Base-by-base conservation (phyloP, 1,140 invertebrate genomes). In the Heliothis virescens region DNA sequence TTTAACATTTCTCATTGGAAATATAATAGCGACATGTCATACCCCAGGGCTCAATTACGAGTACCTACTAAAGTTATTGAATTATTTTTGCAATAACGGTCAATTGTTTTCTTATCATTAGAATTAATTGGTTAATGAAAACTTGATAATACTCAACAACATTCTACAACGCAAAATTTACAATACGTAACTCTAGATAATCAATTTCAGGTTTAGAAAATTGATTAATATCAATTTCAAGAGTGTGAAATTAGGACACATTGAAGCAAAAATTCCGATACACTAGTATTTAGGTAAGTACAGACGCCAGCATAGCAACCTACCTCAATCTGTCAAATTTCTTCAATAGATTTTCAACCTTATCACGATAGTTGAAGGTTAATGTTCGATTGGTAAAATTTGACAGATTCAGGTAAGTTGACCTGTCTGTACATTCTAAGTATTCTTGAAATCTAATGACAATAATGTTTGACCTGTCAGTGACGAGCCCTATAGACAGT, bases 381-480 rank as follows among this genome's bases (percentile, higher is more conserved):
- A n/a, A n/a, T n/a, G n/a, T n/a, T n/a, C n/a, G n/a, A n/a, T n/a
- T n/a, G n/a, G n/a, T n/a, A n/a, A n/a, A n/a, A n/a, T n/a, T n/a
- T n/a, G n/a, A n/a, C n/a, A n/a, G n/a, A n/a, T n/a, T n/a, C n/a
- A n/a, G n/a, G n/a, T n/a, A n/a, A n/a, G n/a, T 34, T n/a, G n/a
- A n/a, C 12, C 15, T 63, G 12, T 63, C 16, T 65, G 15, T 21
- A 59, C 34, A 15, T 65, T 47, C 41, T 11, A 48, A 67, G 41
- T 7, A 41, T 48, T 67, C 63, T 67, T 67, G n/a, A 67, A 67
- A 16, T 11, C 63, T 67, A 67, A 67, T 67, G 47, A 18, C 16
- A 67, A 67, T 67, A 67, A 21, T 41, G 34, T 65, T 65, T 65
- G 63, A 67, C 63, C 63, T 26, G 57, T 21, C 21, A 60, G 63